Conservation (phyloP, 2,888 invertebrate species). For the Cephus pygmeus region DNA sequence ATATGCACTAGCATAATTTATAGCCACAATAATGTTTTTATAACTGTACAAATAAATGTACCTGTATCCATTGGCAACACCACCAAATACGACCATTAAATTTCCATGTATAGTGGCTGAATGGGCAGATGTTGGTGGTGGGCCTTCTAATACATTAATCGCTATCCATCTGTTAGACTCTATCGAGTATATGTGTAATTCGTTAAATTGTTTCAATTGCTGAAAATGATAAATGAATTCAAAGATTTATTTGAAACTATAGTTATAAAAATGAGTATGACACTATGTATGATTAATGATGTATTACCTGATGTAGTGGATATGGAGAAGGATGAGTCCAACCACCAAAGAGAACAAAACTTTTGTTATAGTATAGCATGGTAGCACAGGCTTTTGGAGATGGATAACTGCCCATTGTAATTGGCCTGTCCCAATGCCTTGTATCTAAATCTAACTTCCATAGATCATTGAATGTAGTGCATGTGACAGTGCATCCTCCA, state of each 20-base stretch:
- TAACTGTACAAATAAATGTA: conserved; percentile 32
- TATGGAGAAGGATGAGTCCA: conserved; percentile 93
- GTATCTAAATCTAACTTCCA: conserved; percentile 92
- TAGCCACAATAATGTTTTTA: conserved; percentile 25
- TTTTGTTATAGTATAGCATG: conserved; percentile 87
- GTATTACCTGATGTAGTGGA: conserved; percentile 79
- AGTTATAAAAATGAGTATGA: not conserved
- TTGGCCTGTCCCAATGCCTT: conserved; percentile 85
- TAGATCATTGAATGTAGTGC: conserved; percentile 96
- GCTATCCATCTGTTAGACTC: conserved; percentile 82
- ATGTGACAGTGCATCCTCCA: conserved; percentile 94
- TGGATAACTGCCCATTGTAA: conserved; percentile 89
- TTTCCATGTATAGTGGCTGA: conserved; percentile 87
- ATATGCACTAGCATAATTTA: conserved; percentile 20
- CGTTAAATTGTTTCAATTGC: conserved; percentile 88
- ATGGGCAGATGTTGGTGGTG: conserved; percentile 91
- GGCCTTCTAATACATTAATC: conserved; percentile 72
- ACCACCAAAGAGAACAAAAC: conserved; percentile 90
- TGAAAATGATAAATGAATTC: conserved; percentile 44
- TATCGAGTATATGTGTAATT: conserved; percentile 89
- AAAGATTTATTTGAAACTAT: not conserved
- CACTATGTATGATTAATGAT: not conserved
- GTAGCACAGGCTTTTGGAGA: conserved; percentile 96
- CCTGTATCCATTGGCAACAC: conserved; percentile 62
- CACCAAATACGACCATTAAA: conserved; percentile 87